Conservation (phyloP, 2,113 vertebrate species). For the Lipophrys pholis region DNA sequence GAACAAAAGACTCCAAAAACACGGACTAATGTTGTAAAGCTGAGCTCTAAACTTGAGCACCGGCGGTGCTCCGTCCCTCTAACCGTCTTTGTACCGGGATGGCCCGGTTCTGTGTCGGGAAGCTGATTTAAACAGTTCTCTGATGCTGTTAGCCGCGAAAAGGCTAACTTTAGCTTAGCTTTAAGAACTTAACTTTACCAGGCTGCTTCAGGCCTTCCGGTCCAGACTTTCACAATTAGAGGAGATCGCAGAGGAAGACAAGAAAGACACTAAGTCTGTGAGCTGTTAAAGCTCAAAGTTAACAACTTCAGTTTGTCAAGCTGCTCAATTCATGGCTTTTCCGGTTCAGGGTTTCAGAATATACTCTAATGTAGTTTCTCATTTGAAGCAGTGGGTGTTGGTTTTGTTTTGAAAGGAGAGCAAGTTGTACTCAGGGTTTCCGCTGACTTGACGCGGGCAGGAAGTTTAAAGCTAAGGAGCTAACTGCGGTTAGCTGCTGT, state of each 20-base stretch:
- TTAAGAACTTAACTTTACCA: background rate
- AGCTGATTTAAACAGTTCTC: too few relatives aligned
- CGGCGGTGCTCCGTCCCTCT: background rate
- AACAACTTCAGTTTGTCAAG: conserved; percentile 46
- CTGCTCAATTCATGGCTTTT: rapidly evolving
- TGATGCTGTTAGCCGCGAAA: conserved; percentile 24
- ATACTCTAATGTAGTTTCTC: background rate
- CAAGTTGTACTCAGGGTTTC: too few relatives aligned
- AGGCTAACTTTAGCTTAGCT: conserved; percentile 72
- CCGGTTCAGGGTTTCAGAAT: conserved; percentile 18
- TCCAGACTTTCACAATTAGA: too few relatives aligned
- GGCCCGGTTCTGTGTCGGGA: too few relatives aligned
- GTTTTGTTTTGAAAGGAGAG: too few relatives aligned
- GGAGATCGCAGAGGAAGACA: too few relatives aligned
- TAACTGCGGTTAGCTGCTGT: conserved; percentile 52
- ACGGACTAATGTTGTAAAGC: background rate
- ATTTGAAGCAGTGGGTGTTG: too few relatives aligned
- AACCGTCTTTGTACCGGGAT: too few relatives aligned
- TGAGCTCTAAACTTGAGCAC: background rate
- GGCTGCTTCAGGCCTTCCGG: conserved; percentile 1
- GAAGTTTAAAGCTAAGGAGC: conserved; percentile 70
- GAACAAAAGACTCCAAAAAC: conserved; percentile 63
- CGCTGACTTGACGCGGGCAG: conserved; percentile 12
- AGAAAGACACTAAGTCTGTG: too few relatives aligned
- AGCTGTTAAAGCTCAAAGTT: too few relatives aligned